These are phyloP conservation scores for Triplophysa siluroides DNA, from an alignment of 2,113 vertebrate species.

Conservation along the genomic window DNA sequence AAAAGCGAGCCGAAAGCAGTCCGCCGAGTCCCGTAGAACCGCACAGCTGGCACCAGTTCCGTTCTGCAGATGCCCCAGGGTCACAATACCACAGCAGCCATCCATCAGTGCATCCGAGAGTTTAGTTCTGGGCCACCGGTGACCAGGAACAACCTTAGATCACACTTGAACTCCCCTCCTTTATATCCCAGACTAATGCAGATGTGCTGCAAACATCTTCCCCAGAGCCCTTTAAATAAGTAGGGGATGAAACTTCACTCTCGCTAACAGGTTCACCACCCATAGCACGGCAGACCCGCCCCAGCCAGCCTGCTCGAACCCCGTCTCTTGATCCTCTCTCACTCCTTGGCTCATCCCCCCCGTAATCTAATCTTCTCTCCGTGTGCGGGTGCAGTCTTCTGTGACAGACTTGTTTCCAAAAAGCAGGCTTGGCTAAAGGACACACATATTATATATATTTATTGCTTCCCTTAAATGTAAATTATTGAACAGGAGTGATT, in stretches of 20 bases:
- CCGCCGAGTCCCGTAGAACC: conserved; percentile 50
- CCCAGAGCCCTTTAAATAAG: conserved; percentile 50
- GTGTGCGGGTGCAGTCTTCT: conserved; percentile 78
- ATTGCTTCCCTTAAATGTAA: conserved; percentile 71
- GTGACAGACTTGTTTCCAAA: conserved; percentile 74
- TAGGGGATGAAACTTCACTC: conserved; percentile 50
- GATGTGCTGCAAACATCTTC: conserved; percentile 63
- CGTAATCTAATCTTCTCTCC: conserved; percentile 80
- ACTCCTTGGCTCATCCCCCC: conserved; percentile 16
- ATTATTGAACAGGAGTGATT: conserved; percentile 79
- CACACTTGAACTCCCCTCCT: conserved; percentile 20
- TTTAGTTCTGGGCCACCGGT: conserved; percentile 47
- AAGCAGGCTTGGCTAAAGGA: conserved; percentile 64
- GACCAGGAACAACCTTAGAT: conserved; percentile 35
- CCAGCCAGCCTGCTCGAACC: conserved; percentile 2
- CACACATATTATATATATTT: conserved; percentile 55
- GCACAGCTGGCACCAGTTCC: conserved; percentile 51
- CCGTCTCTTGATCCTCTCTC: conserved; percentile 32
- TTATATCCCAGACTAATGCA: conserved; percentile 58
- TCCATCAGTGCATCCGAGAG: conserved; percentile 16
- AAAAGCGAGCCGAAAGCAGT: conserved; percentile 44
- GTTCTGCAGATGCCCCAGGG: conserved; percentile 18
- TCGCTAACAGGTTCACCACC: conserved; percentile 52
- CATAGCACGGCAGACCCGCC: conserved; percentile 33
- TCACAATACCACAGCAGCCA: conserved; percentile 30